These are phyloP conservation scores for Melospiza melodia DNA, from an alignment of 2,113 vertebrate species.

Conservation along the genomic window DNA sequence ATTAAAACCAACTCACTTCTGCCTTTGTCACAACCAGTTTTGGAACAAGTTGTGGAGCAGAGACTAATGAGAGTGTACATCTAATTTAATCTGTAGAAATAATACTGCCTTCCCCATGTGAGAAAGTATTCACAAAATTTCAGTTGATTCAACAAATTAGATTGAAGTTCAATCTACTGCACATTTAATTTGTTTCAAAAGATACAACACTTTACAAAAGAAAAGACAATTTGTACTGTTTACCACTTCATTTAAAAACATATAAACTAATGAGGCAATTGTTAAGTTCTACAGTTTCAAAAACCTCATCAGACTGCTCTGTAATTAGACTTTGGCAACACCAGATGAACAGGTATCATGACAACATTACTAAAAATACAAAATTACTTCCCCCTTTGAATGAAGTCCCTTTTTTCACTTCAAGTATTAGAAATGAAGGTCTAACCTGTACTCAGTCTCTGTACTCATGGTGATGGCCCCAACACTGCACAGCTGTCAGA, in stretches of 20 bases:
- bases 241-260: not conserved
- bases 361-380: not conserved
- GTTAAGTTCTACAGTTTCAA: fast-evolving
- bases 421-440: not conserved
- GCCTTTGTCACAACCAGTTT: not conserved
- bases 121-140: not conserved
- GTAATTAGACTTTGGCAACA: not conserved
- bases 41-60: not conserved
- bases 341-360: not conserved
- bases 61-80: not conserved
- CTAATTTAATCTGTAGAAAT: not conserved
- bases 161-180: not conserved
- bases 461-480: not conserved
- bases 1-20: not conserved
- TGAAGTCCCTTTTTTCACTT: not conserved
- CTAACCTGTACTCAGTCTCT: not conserved
- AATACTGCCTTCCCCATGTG: not conserved
- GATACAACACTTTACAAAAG: not conserved
- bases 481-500: not conserved
- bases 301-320: not conserved
- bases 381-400: not conserved
- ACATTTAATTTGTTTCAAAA: not conserved
- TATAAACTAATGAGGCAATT: not conserved
- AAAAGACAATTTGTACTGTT: not conserved
- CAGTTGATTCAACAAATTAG: not conserved